These are phyloP conservation scores for Heliconius ismenius DNA, from an alignment of 2,888 invertebrate genomes.

Conservation along the genomic window DNA sequence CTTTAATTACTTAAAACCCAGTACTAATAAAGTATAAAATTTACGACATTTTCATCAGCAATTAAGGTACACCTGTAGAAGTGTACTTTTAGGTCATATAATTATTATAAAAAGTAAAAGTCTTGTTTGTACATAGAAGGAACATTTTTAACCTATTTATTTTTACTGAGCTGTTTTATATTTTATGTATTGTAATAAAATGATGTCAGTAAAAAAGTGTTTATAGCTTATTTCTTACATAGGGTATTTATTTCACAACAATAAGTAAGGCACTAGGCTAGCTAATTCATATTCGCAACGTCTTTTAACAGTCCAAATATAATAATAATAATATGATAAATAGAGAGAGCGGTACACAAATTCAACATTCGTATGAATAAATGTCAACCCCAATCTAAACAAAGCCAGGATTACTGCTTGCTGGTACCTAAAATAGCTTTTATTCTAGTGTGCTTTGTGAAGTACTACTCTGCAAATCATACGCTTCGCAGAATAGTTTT, in stretches of 20 bases:
- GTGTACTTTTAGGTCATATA: not conserved
- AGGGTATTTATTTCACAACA: not conserved
- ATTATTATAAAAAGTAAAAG: not conserved
- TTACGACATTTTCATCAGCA: constrained; percentile 6
- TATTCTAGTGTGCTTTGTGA: constrained; percentile 3
- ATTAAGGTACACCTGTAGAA: not conserved
- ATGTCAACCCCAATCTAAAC: constrained; percentile 12
- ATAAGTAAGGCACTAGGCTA: not conserved
- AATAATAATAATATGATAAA: not conserved
- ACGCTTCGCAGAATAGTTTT: not conserved
- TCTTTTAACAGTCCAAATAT: not conserved
- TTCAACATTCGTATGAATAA: constrained; percentile 11
- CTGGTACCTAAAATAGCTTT: constrained; percentile 1
- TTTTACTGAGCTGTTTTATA: not conserved
- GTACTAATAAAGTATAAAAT: constrained; percentile 13
- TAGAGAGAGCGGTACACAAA: not conserved
- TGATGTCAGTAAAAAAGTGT: not conserved
- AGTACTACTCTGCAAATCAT: constrained; percentile 6
- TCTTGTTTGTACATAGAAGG: not conserved
- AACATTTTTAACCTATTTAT: not conserved
- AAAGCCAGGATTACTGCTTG: constrained; percentile 12
- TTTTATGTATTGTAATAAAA: constrained; percentile 7
- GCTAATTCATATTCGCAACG: not conserved
- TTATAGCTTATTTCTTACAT: not conserved
- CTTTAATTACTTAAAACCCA: constrained; percentile 16